Conservation (phyloP, 2,113 vertebrate genomes). For the Xerus inauris region DNA sequence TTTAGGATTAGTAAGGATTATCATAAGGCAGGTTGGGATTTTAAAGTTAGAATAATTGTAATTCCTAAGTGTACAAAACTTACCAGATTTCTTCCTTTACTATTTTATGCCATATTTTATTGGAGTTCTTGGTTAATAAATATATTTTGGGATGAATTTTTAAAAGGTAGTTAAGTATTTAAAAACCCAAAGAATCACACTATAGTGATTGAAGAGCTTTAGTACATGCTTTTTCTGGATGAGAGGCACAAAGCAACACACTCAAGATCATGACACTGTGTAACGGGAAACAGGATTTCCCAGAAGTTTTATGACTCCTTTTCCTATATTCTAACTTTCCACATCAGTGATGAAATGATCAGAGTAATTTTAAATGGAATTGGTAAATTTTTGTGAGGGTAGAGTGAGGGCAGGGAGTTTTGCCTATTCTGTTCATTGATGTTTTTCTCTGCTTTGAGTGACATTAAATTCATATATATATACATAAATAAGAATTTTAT, state of each 20-base stretch:
- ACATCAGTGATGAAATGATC: not conserved
- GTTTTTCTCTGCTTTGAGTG: conserved; percentile 12
- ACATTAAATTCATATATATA: not conserved
- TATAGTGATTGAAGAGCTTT: not conserved
- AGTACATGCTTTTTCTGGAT: not conserved
- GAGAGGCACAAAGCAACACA: not conserved
- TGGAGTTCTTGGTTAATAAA: not conserved
- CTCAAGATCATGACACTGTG: not conserved
- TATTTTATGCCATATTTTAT: not conserved
- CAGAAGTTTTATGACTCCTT: not conserved
- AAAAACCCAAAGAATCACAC: not conserved
- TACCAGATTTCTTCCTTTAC: not conserved
- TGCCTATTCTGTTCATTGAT: not conserved
- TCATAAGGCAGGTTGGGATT: not conserved
- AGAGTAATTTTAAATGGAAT: not conserved
- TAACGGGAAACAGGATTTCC: not conserved
- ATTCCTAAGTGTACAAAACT: not conserved
- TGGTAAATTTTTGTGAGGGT: not conserved
- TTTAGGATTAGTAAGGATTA: not conserved
- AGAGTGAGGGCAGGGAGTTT: not conserved
- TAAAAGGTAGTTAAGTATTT: not conserved
- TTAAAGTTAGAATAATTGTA: not conserved
- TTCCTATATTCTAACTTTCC: not conserved
- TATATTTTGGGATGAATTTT: not conserved
- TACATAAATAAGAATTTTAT: not conserved